Conservation (phyloP, 1,140 invertebrate species). For the Calosoma granatense region DNA sequence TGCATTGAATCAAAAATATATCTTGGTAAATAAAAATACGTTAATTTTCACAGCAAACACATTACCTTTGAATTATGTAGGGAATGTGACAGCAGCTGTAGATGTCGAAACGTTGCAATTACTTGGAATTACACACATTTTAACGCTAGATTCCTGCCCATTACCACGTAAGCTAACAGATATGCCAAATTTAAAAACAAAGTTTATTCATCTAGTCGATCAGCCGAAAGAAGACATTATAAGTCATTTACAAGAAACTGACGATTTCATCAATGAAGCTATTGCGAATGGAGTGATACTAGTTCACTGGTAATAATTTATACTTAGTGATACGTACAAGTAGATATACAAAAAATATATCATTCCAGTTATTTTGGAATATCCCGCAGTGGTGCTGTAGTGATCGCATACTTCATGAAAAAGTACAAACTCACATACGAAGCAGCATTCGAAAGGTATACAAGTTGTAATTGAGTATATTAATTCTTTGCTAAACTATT, state of each 20-base stretch:
- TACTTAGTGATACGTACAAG: conserved; percentile 5
- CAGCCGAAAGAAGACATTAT: conserved; percentile 71
- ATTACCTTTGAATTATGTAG: conserved; percentile 31
- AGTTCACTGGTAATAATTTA: conserved; percentile 59
- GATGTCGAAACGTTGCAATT: conserved; percentile 55
- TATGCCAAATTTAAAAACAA: conserved; percentile 51
- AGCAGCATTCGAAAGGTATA: conserved; percentile 51
- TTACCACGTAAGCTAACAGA: conserved; percentile 60
- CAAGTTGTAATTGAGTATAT: conserved; percentile 23
- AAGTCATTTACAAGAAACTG: conserved; percentile 62
- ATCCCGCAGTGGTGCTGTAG: conserved; percentile 72
- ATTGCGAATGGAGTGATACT: conserved; percentile 49
- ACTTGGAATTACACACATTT: conserved; percentile 59
- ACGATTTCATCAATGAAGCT: conserved; percentile 58
- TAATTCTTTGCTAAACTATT: too few species aligned
- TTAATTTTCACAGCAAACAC: conserved; percentile 7
- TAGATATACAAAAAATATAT: conserved; percentile 14
- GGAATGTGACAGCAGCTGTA: conserved; percentile 68
- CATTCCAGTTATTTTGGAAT: conserved; percentile 64
- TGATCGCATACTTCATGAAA: conserved; percentile 79
- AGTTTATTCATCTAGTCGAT: conserved; percentile 73
- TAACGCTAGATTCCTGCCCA: conserved; percentile 74
- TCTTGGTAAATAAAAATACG: conserved; percentile 40
- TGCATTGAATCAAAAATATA: conserved; percentile 60
- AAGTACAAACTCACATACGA: conserved; percentile 60